Percentiles rank a stretch among this genome's conserved stretches.
Evolutionary conservation across 2,888 invertebrate species (phyloP).

Genomic region (Synanthedon andrenaeformis): DNA sequence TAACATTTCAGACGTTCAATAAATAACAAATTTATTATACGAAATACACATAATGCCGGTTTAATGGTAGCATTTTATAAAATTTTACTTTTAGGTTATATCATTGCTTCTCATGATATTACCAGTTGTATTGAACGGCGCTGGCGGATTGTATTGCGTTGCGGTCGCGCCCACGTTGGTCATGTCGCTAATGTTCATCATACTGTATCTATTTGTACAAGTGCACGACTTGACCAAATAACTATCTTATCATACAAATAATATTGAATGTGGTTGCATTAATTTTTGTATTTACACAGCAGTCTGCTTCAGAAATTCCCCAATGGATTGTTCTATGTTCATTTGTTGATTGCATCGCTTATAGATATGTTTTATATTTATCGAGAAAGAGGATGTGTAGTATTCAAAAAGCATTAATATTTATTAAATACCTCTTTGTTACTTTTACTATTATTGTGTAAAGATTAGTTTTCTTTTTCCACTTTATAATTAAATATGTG

Average conservation of each 20-base stretch:
- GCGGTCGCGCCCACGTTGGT: conserved; percentile 49
- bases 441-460: not conserved
- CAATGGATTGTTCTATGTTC: conserved; percentile 45
- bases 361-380: conserved; percentile 45
- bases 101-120: conserved; percentile 54
- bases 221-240: conserved; percentile 55
- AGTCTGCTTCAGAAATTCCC: conserved; percentile 21
- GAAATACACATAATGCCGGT: too few relatives aligned
- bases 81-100: conserved; percentile 55
- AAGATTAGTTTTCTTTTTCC: not conserved
- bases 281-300: conserved; percentile 15
- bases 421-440: not conserved
- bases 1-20: too few relatives aligned
- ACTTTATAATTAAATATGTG: not conserved
- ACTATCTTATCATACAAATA: conserved; percentile 38
- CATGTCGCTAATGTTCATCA: conserved; percentile 47
- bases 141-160: conserved; percentile 42
- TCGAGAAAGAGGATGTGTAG: conserved; percentile 37
- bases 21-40: too few relatives aligned
- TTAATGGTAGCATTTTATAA: not conserved
- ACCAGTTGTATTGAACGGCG: conserved; percentile 39
- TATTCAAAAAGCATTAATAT: not conserved
- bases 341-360: conserved; percentile 39
- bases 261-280: conserved; percentile 26
- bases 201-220: conserved; percentile 60